phyloP scores from a whole-genome alignment of 2,113 vertebrate species.

The Oxyruncus cristatus region DNA sequence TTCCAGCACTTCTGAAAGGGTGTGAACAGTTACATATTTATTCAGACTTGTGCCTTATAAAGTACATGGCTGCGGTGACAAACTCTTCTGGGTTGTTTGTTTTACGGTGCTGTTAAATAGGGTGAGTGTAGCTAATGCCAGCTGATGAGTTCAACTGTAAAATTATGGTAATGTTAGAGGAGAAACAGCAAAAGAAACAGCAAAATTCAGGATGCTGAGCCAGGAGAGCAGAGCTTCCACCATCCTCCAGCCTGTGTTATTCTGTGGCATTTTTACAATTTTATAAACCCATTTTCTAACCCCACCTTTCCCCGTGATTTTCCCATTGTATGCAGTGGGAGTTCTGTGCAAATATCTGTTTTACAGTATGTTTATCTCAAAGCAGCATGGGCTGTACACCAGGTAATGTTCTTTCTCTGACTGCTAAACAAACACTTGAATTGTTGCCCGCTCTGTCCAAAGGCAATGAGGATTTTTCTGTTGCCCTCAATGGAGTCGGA shows the following conservation, averaged over 20 bases:
- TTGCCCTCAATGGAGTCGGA: neutral
- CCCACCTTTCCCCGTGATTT: neutral
- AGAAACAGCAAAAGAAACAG: neutral
- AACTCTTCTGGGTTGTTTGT: conserved; percentile 14
- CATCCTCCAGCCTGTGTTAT: neutral
- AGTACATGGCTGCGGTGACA: neutral
- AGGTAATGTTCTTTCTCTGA: conserved; percentile 12
- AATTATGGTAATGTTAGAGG: neutral
- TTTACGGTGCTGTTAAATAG: neutral
- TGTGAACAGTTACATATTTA: conserved; percentile 47
- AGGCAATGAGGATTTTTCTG: neutral
- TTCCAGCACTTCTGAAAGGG: neutral
- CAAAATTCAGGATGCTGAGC: neutral
- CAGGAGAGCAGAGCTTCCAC: neutral
- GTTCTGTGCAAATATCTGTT: conserved; percentile 6
- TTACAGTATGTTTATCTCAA: conserved; percentile 27
- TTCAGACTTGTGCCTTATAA: conserved; percentile 33
- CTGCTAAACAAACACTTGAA: conserved; percentile 9
- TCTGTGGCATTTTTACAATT: neutral
- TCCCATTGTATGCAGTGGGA: neutral
- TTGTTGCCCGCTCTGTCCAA: neutral
- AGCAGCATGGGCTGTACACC: neutral
- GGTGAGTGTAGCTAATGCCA: neutral
- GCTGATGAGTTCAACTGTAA: conserved; percentile 6
- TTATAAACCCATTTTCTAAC: neutral